Evolutionary conservation across 2,888 invertebrate species (phyloP).

Genomic region (Lypha dubia): DNA sequence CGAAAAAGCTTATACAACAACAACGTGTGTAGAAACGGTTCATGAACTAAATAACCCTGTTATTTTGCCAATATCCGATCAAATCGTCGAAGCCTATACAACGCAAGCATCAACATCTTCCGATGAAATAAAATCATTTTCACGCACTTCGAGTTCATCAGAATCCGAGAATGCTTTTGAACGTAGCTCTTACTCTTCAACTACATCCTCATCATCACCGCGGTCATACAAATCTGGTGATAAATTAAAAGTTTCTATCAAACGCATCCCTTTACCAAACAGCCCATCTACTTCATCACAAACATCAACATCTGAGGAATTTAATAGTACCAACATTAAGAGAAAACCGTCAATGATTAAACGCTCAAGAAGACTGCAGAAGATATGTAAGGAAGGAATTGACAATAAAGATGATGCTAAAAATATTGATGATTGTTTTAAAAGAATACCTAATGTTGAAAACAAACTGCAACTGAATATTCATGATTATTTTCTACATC

Average conservation of each 20-base stretch:
- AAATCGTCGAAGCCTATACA: background rate
- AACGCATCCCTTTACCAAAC: constrained; percentile 73
- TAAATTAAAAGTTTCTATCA: constrained; percentile 75
- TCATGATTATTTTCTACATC: no score
- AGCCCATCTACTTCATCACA: constrained; percentile 54
- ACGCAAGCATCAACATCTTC: background rate
- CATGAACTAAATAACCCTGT: background rate
- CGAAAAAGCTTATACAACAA: background rate
- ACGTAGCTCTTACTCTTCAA: constrained; percentile 53
- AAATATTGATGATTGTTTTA: constrained; percentile 11
- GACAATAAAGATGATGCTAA: background rate
- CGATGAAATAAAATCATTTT: constrained; percentile 18
- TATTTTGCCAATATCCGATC: background rate
- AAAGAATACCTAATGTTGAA: no score
- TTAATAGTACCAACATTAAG: constrained; percentile 24
- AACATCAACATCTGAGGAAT: constrained; percentile 56
- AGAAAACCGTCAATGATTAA: constrained; percentile 56
- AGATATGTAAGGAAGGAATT: constrained; percentile 13
- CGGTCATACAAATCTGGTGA: constrained; percentile 68
- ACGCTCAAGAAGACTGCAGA: constrained; percentile 67
- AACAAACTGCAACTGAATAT: no score
- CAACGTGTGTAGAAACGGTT: background rate
- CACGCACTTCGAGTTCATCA: constrained; percentile 67
- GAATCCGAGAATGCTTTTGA: constrained; percentile 75
- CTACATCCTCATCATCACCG: constrained; percentile 33